These are phyloP conservation scores for Cephalopachus bancanus DNA, from an alignment of 2,797 vertebrate genomes.

Conservation along the genomic window DNA sequence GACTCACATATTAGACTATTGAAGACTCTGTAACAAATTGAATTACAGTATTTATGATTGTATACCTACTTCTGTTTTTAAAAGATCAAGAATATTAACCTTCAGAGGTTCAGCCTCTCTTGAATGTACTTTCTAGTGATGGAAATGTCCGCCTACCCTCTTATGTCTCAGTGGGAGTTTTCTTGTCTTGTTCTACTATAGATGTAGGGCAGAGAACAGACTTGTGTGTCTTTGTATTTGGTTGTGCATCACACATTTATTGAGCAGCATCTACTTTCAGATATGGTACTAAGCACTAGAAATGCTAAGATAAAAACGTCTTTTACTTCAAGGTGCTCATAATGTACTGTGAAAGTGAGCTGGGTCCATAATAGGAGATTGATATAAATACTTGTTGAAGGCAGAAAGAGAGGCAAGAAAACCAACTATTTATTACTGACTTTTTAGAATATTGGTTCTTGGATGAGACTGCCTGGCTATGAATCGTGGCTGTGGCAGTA, in stretches of 20 bases:
- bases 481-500: not conserved
- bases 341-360: not conserved
- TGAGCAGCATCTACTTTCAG: not conserved
- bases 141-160: not conserved
- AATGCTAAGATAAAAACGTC: constrained; percentile 3
- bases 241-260: not conserved
- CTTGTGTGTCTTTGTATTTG: not conserved
- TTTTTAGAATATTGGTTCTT: not conserved
- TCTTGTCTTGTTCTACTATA: not conserved
- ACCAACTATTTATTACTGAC: not conserved
- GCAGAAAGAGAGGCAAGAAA: not conserved
- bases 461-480: not conserved
- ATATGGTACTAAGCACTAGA: not conserved
- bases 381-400: not conserved
- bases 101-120: not conserved
- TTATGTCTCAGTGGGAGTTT: not conserved
- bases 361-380: not conserved
- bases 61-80: not conserved
- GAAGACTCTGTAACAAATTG: not conserved
- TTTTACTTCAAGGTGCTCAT: not conserved
- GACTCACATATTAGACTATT: not conserved
- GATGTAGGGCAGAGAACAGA: not conserved
- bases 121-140: not conserved
- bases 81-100: not conserved
- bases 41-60: not conserved